These are phyloP conservation scores for Uloborus diversus DNA, from an alignment of 1,140 invertebrate species.

Conservation along the genomic window DNA sequence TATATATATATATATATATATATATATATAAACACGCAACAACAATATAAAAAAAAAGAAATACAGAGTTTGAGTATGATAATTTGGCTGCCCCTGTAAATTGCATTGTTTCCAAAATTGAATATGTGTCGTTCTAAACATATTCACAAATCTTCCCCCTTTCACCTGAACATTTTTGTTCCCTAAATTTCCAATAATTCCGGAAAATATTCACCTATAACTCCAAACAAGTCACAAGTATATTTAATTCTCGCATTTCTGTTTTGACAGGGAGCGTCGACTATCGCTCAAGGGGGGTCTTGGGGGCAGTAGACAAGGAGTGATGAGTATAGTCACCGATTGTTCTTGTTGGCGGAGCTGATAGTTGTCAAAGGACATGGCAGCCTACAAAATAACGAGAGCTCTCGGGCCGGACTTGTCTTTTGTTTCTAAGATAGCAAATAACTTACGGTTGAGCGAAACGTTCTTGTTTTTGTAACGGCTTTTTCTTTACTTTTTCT, in stretches of 20 bases:
- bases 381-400: conserved; percentile 21
- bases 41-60: no score
- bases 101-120: no score
- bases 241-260: not conserved
- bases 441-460: conserved; percentile 13
- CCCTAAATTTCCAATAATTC: no score
- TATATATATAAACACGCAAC: no score
- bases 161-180: no score
- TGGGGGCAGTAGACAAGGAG: not conserved
- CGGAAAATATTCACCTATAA: no score
- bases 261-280: not conserved
- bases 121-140: no score
- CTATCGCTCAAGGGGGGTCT: not conserved
- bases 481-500: not conserved
- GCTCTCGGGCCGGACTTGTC: not conserved
- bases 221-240: not conserved
- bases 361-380: conserved; percentile 27
- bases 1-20: no score
- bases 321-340: conserved; percentile 30
- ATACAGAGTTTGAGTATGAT: no score
- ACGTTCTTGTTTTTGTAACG: not conserved
- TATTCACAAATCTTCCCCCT: no score
- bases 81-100: no score
- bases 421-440: not conserved
- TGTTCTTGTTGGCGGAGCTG: conserved; percentile 20